Evolutionary conservation across 2,888 invertebrate species (phyloP), one percentile per base, ranked within the genome.

Genomic region (Tubulanus polymorphus): DNA sequence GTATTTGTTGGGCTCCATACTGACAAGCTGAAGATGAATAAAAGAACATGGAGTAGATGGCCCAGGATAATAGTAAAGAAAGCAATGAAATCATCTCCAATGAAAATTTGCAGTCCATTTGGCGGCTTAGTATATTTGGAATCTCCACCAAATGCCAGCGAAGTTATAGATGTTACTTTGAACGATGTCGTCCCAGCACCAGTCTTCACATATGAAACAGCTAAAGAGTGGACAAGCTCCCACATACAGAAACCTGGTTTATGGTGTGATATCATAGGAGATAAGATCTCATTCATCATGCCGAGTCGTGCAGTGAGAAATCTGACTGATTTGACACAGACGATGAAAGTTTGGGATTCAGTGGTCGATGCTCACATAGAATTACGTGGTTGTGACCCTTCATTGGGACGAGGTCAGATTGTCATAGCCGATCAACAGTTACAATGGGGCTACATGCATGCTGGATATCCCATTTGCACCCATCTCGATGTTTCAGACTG

Each of bases 391-490:
- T 53, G 50, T n/a, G 55, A 57, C 23, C 28, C 47, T 1, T 25
- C 15, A 1, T 20, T 25, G 3, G 47, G 51, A 12, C 23, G 59
- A 20, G 35, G 51, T 18, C 54, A 56, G 53, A 63, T 63, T 63
- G 32, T 64, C 1, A 62, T 64, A n/a, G 18, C 55, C 12, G 64
- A 64, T 49, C 51, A 54, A n/a, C 64, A 64, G 32, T 60, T 60
- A 3, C 20, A 27, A 6, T 15, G n/a, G 8, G 49, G 49, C 2
- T 67, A 61, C 54, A 65, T 67, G 55, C 69, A 69, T 48, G 30
- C 60, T 12, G 69, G 68, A 25, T 66, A 63, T 57, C 69, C 68
- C 10, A 65, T 69, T 18, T 63, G 64, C 18, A 61, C 64, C 15
- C 62, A 59, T 32, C 18, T 63, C 37, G 63, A 63, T 53, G 63